Percentiles rank a stretch among this genome's conserved stretches.
phyloP scores from a whole-genome alignment of 1,140 invertebrate genomes.

The Trichonephila clavipes region DNA sequence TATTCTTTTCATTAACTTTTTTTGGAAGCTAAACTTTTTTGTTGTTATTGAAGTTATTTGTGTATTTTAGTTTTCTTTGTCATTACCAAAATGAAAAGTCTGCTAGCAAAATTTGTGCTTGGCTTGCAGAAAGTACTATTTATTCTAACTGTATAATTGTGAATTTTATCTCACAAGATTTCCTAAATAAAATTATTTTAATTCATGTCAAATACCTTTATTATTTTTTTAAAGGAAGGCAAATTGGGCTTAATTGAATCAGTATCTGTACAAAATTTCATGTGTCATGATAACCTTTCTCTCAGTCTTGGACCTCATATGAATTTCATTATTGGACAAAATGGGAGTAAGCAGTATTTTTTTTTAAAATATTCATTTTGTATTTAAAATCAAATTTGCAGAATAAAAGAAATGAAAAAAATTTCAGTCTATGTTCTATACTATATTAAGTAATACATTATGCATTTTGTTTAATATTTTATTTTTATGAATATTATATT shows the following conservation, averaged over 20 bases:
- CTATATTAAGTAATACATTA: too few relatives aligned
- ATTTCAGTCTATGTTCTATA: too few relatives aligned
- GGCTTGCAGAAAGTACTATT: too few relatives aligned
- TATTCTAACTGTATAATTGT: too few relatives aligned
- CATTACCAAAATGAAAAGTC: too few relatives aligned
- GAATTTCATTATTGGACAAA: constrained; percentile 94
- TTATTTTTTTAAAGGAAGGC: constrained; percentile 11
- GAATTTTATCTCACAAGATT: not conserved
- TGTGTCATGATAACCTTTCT: constrained; percentile 92
- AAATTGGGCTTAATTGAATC: constrained; percentile 87
- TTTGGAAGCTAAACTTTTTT: not conserved
- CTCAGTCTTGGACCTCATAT: constrained; percentile 89
- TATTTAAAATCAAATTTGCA: too few relatives aligned
- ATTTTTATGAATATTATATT: too few relatives aligned
- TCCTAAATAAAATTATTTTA: not conserved
- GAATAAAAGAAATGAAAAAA: too few relatives aligned
- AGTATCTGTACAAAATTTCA: constrained; percentile 92
- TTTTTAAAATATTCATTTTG: not conserved
- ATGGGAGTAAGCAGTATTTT: constrained; percentile 87
- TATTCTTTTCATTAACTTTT: not conserved
- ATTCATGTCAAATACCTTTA: not conserved
- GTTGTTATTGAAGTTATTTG: too few relatives aligned
- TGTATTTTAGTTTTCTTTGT: too few relatives aligned
- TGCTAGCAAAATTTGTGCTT: too few relatives aligned
- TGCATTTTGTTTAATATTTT: too few relatives aligned